These are phyloP conservation scores for Callospermophilus lateralis DNA, from an alignment of 2,113 vertebrate genomes.

Conservation along the genomic window DNA sequence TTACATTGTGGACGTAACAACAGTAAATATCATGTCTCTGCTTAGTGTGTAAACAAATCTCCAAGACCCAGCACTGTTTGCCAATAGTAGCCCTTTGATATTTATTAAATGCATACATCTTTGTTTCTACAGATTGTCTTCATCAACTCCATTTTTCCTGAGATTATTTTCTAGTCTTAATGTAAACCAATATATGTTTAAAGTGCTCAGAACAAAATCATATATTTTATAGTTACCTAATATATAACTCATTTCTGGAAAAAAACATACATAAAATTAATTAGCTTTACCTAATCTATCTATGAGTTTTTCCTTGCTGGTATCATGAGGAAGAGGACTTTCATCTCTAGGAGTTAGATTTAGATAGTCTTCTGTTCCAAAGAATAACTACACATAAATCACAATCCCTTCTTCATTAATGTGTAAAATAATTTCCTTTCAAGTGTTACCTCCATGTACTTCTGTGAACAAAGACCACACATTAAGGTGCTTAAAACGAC, in stretches of 20 bases:
- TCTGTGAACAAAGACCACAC: neutral
- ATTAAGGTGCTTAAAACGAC: neutral
- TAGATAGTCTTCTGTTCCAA: neutral
- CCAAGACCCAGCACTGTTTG: neutral
- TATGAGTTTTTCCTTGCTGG: neutral
- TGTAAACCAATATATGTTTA: neutral
- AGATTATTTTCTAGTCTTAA: constrained; percentile 7
- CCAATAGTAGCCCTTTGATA: neutral
- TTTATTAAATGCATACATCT: neutral
- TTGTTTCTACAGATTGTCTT: neutral
- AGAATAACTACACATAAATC: neutral
- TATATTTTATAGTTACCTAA: neutral
- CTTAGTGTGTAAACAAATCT: neutral
- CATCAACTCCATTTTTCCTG: neutral
- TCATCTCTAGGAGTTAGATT: neutral
- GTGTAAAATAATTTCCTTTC: neutral
- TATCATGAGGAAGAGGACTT: neutral
- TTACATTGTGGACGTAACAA: neutral
- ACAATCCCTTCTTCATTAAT: neutral
- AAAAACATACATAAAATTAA: neutral
- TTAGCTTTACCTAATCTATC: too few species aligned
- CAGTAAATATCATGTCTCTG: neutral
- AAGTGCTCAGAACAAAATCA: neutral
- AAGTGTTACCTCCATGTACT: neutral
- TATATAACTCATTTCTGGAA: neutral